Percentiles rank a stretch among this genome's conserved stretches.
Evolutionary conservation across 2,888 invertebrate genomes (phyloP).

Genomic region (Caenorhabditis becei): DNA sequence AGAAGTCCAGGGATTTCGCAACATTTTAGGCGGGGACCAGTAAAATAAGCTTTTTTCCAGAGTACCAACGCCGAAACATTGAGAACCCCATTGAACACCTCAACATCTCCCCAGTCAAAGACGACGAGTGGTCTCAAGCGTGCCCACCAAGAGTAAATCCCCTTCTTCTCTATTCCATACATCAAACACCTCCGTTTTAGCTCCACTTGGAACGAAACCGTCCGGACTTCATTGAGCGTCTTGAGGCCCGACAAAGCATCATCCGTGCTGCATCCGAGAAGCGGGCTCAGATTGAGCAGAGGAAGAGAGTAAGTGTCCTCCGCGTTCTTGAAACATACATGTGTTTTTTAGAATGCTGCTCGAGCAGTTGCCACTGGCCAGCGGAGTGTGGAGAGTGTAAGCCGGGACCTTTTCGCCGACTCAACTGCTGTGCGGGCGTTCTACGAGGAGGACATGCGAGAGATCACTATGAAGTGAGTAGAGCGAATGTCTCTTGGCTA

Average conservation of each 20-base stretch:
- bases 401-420: conserved; percentile 49
- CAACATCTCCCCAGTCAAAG: conserved; percentile 52
- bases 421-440: conserved; percentile 48
- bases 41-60: not conserved
- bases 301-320: conserved; percentile 44
- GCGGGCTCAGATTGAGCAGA: conserved; percentile 48
- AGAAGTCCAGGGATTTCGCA: too few relatives aligned
- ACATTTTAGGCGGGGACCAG: too few relatives aligned
- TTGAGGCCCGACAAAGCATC: conserved; percentile 53
- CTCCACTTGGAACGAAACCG: conserved; percentile 52
- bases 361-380: conserved; percentile 53
- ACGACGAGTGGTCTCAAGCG: conserved; percentile 36
- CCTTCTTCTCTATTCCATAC: not conserved
- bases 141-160: conserved; percentile 48
- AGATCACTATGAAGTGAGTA: conserved; percentile 50
- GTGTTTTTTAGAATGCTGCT: conserved; percentile 40
- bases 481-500: not conserved
- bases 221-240: conserved; percentile 53
- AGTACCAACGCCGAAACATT: conserved; percentile 17
- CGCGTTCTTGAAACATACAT: not conserved
- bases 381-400: conserved; percentile 42
- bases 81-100: conserved; percentile 56
- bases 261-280: conserved; percentile 46
- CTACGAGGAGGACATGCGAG: conserved; percentile 47
- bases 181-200: too few relatives aligned